Conservation (phyloP, 92 coral and sea anemone genomes). For the Parazoanthus atlanticus region DNA sequence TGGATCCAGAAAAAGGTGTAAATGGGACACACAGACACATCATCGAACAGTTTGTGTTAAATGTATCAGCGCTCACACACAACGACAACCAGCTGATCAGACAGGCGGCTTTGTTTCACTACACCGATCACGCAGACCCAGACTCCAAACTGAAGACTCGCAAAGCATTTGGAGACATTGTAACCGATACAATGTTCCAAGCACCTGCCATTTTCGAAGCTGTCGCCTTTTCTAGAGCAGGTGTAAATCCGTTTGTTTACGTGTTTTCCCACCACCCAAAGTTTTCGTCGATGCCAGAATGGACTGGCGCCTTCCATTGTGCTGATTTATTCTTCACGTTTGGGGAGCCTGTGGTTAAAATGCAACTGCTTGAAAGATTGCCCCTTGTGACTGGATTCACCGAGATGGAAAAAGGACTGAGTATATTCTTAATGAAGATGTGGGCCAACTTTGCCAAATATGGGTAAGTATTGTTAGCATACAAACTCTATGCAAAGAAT, state of each 20-base stretch:
- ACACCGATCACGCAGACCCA: constrained; percentile 56
- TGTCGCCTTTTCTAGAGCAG: constrained; percentile 38
- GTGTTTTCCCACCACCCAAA: constrained; percentile 46
- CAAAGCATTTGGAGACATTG: constrained; percentile 33
- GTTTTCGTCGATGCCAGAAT: constrained; percentile 15
- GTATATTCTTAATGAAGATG: constrained; percentile 41
- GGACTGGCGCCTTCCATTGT: constrained; percentile 34
- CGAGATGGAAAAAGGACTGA: constrained; percentile 50
- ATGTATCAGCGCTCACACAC: background rate
- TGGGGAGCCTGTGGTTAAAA: constrained; percentile 33
- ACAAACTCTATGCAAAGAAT: background rate
- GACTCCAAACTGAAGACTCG: constrained; percentile 34
- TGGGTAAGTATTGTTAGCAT: constrained; percentile 31
- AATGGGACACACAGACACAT: constrained; percentile 42
- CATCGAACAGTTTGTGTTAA: constrained; percentile 19
- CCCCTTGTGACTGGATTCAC: background rate
- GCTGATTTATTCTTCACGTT: constrained; percentile 25
- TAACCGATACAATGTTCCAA: constrained; percentile 33
- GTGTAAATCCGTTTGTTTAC: constrained; percentile 7
- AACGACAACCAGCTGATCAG: constrained; percentile 35
- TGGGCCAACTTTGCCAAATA: constrained; percentile 65
- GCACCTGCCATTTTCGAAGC: constrained; percentile 66
- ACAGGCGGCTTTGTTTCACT: constrained; percentile 51
- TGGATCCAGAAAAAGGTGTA: constrained; percentile 28
- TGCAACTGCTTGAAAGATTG: background rate